Percentiles rank a stretch among this genome's conserved stretches.
Conservation (phyloP, 1,140 invertebrate genomes). For the Acyrthosiphon pisum region DNA sequence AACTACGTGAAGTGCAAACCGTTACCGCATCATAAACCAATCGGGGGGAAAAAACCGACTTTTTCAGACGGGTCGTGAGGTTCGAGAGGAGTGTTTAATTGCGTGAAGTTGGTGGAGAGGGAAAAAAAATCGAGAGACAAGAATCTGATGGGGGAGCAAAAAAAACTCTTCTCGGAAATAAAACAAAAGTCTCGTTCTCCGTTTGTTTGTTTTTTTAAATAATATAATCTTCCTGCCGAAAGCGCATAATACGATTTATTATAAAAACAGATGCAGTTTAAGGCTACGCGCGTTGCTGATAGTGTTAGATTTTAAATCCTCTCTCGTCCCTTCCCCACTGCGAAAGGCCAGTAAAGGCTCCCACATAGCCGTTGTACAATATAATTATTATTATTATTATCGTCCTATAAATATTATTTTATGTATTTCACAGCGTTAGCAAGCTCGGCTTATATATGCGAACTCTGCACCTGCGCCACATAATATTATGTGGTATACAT, state of each 20-base stretch:
- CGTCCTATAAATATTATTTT: neutral
- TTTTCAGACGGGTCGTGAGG: neutral
- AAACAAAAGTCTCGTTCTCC: conserved; percentile 45
- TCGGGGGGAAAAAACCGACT: neutral
- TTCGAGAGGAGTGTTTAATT: conserved; percentile 20
- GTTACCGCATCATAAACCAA: neutral
- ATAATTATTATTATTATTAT: neutral
- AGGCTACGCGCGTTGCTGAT: neutral
- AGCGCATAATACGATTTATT: neutral
- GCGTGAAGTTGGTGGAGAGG: neutral
- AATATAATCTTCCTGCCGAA: neutral
- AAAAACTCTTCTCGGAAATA: conserved; percentile 2
- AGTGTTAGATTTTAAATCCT: conserved; percentile 5
- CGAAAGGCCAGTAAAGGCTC: neutral
- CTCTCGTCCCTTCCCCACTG: neutral
- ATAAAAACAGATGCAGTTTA: neutral
- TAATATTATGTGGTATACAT: neutral
- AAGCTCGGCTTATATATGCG: neutral
- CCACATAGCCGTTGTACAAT: neutral
- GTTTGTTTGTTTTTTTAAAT: conserved; percentile 48
- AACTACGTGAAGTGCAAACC: neutral
- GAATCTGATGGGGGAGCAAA: neutral
- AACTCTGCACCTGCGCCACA: neutral
- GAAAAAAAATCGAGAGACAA: conserved; percentile 10
- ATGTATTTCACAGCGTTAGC: neutral